These are phyloP conservation scores for Rotaria socialis DNA, from an alignment of 2,888 invertebrate species.

Conservation along the genomic window DNA sequence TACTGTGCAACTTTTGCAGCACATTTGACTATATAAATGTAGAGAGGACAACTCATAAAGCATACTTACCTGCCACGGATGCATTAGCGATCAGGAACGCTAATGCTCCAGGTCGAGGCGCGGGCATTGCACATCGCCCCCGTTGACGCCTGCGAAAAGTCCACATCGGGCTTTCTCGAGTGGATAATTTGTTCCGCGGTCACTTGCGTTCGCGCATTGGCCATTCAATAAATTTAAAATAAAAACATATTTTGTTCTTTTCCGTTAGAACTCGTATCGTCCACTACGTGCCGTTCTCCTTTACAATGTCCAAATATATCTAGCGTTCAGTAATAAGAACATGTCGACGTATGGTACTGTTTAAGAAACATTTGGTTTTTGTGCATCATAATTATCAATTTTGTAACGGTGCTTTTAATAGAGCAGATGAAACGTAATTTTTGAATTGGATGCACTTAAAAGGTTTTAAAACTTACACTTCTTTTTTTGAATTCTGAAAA, in stretches of 20 bases:
- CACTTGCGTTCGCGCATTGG: slow-evolving; percentile 28
- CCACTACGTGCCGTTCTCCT: no score
- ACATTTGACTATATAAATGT: neutral
- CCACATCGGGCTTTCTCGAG: slow-evolving; percentile 29
- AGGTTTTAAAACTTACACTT: no score
- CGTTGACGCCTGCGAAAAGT: slow-evolving; percentile 32
- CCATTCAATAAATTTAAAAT: slow-evolving; percentile 51
- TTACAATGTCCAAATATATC: no score
- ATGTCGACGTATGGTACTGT: no score
- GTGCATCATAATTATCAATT: no score
- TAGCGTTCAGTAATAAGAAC: no score
- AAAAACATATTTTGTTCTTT: slow-evolving; percentile 62
- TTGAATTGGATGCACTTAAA: no score
- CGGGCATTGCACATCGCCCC: slow-evolving; percentile 21
- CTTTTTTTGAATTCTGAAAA: no score
- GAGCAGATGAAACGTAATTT: no score
- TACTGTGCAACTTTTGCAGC: neutral
- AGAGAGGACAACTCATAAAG: neutral
- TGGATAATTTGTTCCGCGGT: slow-evolving; percentile 28
- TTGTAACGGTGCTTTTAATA: no score
- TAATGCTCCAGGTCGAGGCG: slow-evolving; percentile 15
- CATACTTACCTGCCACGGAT: slow-evolving; percentile 26
- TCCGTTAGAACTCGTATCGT: no score
- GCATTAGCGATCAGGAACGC: neutral
- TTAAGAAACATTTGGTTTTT: no score